Conservation (phyloP, 2,888 invertebrate genomes). For the Diachrysia chrysitis region DNA sequence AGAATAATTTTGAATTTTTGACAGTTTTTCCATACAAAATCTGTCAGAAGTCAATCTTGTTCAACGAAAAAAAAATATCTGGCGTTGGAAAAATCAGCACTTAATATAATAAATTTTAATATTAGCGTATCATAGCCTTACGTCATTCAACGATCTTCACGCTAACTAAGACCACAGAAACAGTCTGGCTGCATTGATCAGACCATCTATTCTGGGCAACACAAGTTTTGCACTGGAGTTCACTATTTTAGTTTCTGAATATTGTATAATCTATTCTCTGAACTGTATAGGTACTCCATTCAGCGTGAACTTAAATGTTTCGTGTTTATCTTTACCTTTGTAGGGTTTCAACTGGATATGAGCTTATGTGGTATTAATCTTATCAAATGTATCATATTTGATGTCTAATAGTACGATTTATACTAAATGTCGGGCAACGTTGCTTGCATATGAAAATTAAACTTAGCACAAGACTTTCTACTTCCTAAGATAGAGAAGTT, state of each 20-base stretch:
- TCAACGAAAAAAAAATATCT: no score
- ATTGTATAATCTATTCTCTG: slow-evolving; percentile 55
- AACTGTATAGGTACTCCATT: slow-evolving; percentile 18
- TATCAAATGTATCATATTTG: background rate
- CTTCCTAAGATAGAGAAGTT: background rate
- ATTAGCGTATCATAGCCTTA: no score
- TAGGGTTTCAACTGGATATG: slow-evolving; percentile 5
- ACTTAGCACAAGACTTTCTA: no score
- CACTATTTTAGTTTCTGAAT: slow-evolving; percentile 55
- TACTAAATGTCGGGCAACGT: background rate
- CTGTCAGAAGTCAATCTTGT: no score
- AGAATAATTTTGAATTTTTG: no score
- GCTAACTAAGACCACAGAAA: slow-evolving; percentile 30
- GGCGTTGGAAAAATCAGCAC: no score
- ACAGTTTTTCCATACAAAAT: no score
- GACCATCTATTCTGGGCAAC: slow-evolving; percentile 50
- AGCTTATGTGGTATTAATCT: background rate
- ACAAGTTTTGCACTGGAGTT: slow-evolving; percentile 33
- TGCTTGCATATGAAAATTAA: no score
- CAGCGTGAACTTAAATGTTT: slow-evolving; percentile 23
- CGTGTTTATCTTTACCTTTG: background rate
- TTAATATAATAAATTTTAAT: no score
- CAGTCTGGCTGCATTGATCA: slow-evolving; percentile 51
- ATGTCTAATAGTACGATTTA: background rate
- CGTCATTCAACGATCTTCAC: slow-evolving; percentile 14